Evolutionary conservation across 23 tunicate genomes (phyloP), one percentile per base, ranked within the genome.

Genomic region (Trididemnum clinides): DNA sequence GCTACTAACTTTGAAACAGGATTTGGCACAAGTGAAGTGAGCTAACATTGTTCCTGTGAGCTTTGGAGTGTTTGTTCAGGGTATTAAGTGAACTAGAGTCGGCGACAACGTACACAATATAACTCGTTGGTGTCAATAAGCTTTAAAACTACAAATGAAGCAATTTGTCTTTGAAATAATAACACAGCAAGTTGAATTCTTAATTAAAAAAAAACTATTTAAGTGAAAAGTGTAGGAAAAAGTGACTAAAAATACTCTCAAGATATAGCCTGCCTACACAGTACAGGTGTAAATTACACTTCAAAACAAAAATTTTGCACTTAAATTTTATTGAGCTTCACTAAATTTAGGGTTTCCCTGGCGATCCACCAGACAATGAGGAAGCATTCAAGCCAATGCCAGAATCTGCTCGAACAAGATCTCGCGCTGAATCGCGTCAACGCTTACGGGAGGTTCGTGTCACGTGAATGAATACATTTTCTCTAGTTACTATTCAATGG

Each of bases 381-480:
- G 90, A 86, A 33, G 90, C 50, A n/a, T 86, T 64, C 74, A 86
- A 86, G 39, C 84, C 77, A 49, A 86, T 86, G 90, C 90, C 84
- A 12, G 90, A 87, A 34, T 87, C 91, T 15, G 91, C 89, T 44
- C 77, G 95, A 49, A 77, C 89, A 6, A 83, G 89, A 27, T 90
- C 95, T 25, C 85, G 95, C 57, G 95, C 95, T 0, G 89, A 84
- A 38, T 90, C 95, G 51, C 65, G 95, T 29, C 95, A 90, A 34
- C 59, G 84, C 71, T 84, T 90, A 89, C 95, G 82, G 58, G 95
- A 90, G 95, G 95, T 90, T 7, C 3, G 19, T 28, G 38, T 62
- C 5, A 44, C 54, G 54, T 44, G 12, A 44, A 7, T 15, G 15
- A 10, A 7, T 44, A 15, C 54, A 44, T 44, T 7, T 7, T 44